Conservation (phyloP, 2,113 vertebrate genomes). For the Perca flavescens region DNA sequence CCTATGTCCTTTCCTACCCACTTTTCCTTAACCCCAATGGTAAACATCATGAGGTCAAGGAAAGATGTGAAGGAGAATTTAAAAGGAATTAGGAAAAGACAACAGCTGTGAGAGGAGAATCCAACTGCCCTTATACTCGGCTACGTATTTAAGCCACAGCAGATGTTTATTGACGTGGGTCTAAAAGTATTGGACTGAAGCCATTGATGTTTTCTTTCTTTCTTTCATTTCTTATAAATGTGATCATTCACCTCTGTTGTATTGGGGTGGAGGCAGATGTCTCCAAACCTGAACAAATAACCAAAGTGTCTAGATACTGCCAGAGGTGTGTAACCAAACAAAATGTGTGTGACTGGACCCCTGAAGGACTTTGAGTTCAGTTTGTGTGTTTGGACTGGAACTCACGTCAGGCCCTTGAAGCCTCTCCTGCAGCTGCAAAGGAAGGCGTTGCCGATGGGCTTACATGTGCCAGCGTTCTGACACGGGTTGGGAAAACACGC, state of each 20-base stretch:
- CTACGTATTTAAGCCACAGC: no score
- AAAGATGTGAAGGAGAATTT: no score
- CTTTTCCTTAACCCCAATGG: no score
- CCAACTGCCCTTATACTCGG: no score
- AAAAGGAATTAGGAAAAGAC: no score
- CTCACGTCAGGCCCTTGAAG: conserved; percentile 94
- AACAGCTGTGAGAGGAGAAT: no score
- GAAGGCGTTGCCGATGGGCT: conserved; percentile 93
- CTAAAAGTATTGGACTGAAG: no score
- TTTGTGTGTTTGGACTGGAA: conserved; percentile 21
- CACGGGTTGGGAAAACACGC: conserved; percentile 96
- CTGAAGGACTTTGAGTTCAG: not conserved
- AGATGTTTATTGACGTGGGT: no score
- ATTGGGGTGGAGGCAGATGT: not conserved
- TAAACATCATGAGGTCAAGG: no score
- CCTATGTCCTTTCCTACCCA: no score
- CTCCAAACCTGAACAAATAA: not conserved
- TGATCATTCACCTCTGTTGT: not conserved
- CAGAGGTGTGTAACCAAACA: not conserved
- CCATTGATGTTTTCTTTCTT: no score
- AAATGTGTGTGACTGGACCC: not conserved
- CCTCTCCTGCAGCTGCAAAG: conserved; percentile 94
- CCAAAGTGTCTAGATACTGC: not conserved
- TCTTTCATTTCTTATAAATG: no score
- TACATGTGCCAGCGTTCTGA: conserved; percentile 91